phyloP scores from a whole-genome alignment of 2,888 invertebrate species.

The Catotricha subobsoleta region DNA sequence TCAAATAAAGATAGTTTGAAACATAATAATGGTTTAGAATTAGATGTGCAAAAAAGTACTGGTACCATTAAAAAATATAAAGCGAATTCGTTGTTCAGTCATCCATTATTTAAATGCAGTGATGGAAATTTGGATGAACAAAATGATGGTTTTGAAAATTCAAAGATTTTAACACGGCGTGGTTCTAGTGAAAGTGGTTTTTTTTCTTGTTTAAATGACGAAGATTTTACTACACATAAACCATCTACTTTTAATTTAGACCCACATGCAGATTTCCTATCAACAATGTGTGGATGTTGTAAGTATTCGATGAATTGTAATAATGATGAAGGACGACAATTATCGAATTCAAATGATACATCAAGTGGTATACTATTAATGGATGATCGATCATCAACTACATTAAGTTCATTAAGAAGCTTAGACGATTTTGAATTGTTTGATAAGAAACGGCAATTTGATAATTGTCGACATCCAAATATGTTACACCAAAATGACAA shows the following conservation, averaged over 20 bases:
- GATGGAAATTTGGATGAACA: slow-evolving; percentile 10
- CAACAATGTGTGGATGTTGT: slow-evolving; percentile 22
- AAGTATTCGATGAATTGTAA: slow-evolving; percentile 12
- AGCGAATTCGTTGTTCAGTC: slow-evolving; percentile 38
- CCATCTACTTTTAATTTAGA: slow-evolving; percentile 16
- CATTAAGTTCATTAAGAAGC: slow-evolving; percentile 32
- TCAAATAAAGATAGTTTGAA: slow-evolving; percentile 1
- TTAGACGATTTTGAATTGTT: slow-evolving; percentile 37
- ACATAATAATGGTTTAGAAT: no score
- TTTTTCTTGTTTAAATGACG: slow-evolving; percentile 72
- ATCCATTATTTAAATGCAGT: slow-evolving; percentile 33
- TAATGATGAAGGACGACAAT: no score
- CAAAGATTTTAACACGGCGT: slow-evolving; percentile 40
- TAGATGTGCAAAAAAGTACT: slow-evolving; percentile 8
- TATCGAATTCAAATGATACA: slow-evolving; percentile 22
- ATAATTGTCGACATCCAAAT: slow-evolving; percentile 5
- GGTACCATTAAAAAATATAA: slow-evolving; percentile 29
- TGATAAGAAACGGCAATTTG: slow-evolving; percentile 16
- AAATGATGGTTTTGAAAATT: slow-evolving; percentile 16
- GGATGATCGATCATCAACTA: slow-evolving; percentile 34
- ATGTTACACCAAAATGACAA: slow-evolving; percentile 13
- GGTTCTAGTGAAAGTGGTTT: slow-evolving; percentile 82
- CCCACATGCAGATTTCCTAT: slow-evolving; percentile 14
- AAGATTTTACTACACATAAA: slow-evolving; percentile 34
- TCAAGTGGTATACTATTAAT: slow-evolving; percentile 31